Conservation (phyloP, 2,888 invertebrate genomes). For the Epirrhoe tristata region DNA sequence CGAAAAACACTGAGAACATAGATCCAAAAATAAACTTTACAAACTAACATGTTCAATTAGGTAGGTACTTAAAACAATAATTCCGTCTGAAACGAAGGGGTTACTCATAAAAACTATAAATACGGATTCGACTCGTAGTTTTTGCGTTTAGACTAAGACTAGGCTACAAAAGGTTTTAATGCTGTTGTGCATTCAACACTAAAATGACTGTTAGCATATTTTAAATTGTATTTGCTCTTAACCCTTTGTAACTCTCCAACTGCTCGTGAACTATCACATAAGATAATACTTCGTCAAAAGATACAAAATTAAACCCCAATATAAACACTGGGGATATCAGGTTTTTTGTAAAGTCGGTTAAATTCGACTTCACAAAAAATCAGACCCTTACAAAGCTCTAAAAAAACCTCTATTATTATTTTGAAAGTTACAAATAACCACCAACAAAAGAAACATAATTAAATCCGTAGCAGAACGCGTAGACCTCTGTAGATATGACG, state of each 20-base stretch:
- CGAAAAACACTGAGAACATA: slow-evolving; percentile 21
- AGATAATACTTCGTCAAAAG: background rate
- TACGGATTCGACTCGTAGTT: slow-evolving; percentile 21
- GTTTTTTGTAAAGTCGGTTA: too few species aligned
- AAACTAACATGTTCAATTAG: slow-evolving; percentile 34
- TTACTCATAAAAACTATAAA: slow-evolving; percentile 33
- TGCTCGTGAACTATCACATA: background rate
- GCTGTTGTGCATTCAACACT: background rate
- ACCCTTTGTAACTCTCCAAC: background rate
- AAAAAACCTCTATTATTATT: too few species aligned
- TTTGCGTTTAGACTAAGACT: slow-evolving; percentile 7
- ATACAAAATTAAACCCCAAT: background rate
- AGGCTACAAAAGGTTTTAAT: slow-evolving; percentile 4
- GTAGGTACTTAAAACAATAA: slow-evolving; percentile 34
- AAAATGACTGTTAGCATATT: background rate
- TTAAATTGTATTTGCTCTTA: background rate
- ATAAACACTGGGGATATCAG: too few species aligned
- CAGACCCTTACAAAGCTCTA: too few species aligned
- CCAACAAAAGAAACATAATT: too few species aligned
- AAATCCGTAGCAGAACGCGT: background rate
- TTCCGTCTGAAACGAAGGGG: slow-evolving; percentile 28
- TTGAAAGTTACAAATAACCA: too few species aligned
- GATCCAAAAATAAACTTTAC: slow-evolving; percentile 31
- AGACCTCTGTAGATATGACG: slow-evolving; percentile 17
- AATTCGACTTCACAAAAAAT: too few species aligned